phyloP scores from a whole-genome alignment of 2,888 invertebrate genomes.

The Sarcophaga variegata region DNA sequence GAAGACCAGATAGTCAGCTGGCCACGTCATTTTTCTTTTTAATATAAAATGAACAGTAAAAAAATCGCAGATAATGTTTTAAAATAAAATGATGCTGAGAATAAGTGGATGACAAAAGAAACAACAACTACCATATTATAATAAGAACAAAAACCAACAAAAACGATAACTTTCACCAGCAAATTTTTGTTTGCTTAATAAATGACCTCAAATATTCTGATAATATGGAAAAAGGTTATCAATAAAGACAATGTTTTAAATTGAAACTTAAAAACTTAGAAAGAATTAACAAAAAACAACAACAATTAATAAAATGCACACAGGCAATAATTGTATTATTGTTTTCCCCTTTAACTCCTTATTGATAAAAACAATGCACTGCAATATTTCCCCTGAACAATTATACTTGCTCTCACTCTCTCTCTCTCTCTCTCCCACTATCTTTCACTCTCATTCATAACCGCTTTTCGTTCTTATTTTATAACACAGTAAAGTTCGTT shows the following conservation, averaged over 20 bases:
- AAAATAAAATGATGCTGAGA: neutral
- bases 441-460: no score
- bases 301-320: no score
- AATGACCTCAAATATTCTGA: conserved; percentile 53
- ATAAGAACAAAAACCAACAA: conserved; percentile 24
- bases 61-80: neutral
- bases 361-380: no score
- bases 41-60: neutral
- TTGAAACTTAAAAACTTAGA: no score
- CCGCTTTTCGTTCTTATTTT: no score
- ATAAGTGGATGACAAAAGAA: neutral
- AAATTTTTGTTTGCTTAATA: neutral
- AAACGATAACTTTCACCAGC: conserved; percentile 26
- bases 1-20: neutral
- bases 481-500: conserved; percentile 16
- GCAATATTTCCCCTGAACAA: no score
- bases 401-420: no score
- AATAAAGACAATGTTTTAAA: neutral
- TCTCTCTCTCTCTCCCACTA: no score
- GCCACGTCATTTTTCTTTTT: conserved; percentile 26
- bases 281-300: no score
- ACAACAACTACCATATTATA: neutral
- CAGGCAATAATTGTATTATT: no score
- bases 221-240: conserved; percentile 57
- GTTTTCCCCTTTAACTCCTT: no score